Base-by-base conservation (phyloP, 2,888 invertebrate species). In the Phyto melanocephala region DNA sequence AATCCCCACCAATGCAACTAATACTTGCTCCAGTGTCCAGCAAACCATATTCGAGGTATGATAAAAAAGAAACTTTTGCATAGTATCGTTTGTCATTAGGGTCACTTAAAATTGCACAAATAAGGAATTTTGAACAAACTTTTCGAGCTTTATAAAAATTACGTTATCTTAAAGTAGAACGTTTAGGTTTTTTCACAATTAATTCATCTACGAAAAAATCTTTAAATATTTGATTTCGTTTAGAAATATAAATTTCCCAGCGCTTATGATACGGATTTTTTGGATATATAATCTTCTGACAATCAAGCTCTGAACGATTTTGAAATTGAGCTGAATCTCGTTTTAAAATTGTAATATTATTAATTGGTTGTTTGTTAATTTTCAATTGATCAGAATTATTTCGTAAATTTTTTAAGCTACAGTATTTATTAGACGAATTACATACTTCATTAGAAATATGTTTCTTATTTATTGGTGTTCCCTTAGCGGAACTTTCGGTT, bases 21-120 rank as follows among this genome's bases (percentile, higher is more conserved):
- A 65, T 47, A 24, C 33, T 65, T 3, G 42, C 63, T 6, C 63
- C 63, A 10, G 63, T 63, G 13, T 63, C 63, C 11, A 63, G 20
- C 2, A 65, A n/a, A 2, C 65, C 65, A 13, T 33, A 50, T 47
- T 65, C 50, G 0, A 33, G 20, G 28, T n/a, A 35, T 50, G 10
- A 35, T 13, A 5, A 65, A 8, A 11, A 65, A 65, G 6, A 45
- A 47, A 65, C 15, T 20, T 65, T 65, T 1, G 65, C 65, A 45
- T 65, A 35, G 22, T 35, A 50, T 24, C 50, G 28, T 15, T 50
- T 24, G 22, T 65, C 65, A 15, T 37, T 50, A 1, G 65, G 35
- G 35, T 65, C 50, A 35, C 13, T 50, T 4, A 65, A n/a, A 1
- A 67, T 54, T 33, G 67, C 52, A 11, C 52, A 35, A 54, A 67